phyloP scores from a whole-genome alignment of 2,888 invertebrate genomes.

The Ectemnius cavifrons region DNA sequence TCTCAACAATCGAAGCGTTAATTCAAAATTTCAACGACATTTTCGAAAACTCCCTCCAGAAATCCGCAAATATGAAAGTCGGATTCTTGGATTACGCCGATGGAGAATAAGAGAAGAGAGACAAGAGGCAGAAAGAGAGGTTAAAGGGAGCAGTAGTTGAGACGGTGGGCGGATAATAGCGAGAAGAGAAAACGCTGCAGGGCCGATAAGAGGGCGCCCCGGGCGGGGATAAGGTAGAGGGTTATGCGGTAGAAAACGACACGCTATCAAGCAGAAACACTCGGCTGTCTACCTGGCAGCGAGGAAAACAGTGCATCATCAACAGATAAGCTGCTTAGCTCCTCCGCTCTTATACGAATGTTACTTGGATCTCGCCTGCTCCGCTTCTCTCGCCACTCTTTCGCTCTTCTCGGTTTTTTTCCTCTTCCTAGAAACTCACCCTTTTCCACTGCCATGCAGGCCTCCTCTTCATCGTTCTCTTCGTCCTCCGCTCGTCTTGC shows the following conservation, averaged over 20 bases:
- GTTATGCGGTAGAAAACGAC: constrained; percentile 65
- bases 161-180: constrained; percentile 25
- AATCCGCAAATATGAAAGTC: too few relatives aligned
- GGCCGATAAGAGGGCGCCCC: constrained; percentile 33
- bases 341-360: constrained; percentile 67
- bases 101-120: too few relatives aligned
- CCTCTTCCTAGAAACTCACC: too few relatives aligned
- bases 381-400: background rate
- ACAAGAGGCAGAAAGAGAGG: constrained; percentile 11
- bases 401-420: constrained; percentile 9
- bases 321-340: constrained; percentile 75
- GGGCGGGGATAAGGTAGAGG: constrained; percentile 49
- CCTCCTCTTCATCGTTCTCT: too few relatives aligned
- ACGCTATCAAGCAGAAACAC: constrained; percentile 73
- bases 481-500: background rate
- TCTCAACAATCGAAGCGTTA: too few relatives aligned
- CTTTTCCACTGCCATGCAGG: too few relatives aligned
- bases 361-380: constrained; percentile 47
- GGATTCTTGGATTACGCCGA: too few relatives aligned
- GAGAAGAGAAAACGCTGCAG: constrained; percentile 18
- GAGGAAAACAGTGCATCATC: constrained; percentile 74
- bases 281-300: constrained; percentile 53
- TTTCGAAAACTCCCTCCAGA: too few relatives aligned
- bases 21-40: too few relatives aligned
- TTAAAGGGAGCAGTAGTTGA: constrained; percentile 24